Evolutionary conservation across 2,888 invertebrate genomes (phyloP), one percentile per base, ranked within the genome.

Genomic region (Nezara viridula): DNA sequence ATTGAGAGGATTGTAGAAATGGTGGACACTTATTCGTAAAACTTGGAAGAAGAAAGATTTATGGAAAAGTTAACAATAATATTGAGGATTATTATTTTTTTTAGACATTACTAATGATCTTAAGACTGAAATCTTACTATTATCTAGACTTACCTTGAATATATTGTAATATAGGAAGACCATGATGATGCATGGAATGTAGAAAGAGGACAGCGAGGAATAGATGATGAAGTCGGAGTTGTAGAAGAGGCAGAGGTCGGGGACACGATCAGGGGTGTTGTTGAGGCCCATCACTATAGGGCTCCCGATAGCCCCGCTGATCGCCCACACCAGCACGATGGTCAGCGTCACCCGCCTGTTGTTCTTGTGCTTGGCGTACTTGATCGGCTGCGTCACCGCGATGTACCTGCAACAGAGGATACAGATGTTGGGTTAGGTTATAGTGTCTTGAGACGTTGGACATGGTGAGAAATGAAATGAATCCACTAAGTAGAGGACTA

Each of bases 361-460:
- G 95, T 98, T 99, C 94, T 98, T 98, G 95, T 99, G 98, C 93
- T 98, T 98, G 90, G 99, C 98, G 94, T 99, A 99, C 93, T 99
- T 98, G 93, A 99, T 99, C 92, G 99, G 99, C 93, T 98, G 97
- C 86, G 99, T 99, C 91, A 99, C 99, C 91, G 99, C 99, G 92
- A 99, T 98, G 93, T 98, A 99, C 95, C 99, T 99, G 95, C 88
- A 81, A 94, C 73, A 89, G 19, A 9, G 6, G 32, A 37, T 27
- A 32, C 12, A n/a, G 27, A 2, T n/a, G n/a, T n/a, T n/a, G n/a
- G n/a, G n/a, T n/a, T n/a, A n/a, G n/a, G n/a, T n/a, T n/a, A n/a
- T n/a, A n/a, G n/a, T n/a, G n/a, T n/a, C n/a, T n/a, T n/a, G n/a
- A n/a, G n/a, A n/a, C n/a, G n/a, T n/a, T n/a, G n/a, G n/a, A n/a